These are phyloP conservation scores for Echiichthys vipera DNA, from an alignment of 2,797 vertebrate species.

Conservation along the genomic window DNA sequence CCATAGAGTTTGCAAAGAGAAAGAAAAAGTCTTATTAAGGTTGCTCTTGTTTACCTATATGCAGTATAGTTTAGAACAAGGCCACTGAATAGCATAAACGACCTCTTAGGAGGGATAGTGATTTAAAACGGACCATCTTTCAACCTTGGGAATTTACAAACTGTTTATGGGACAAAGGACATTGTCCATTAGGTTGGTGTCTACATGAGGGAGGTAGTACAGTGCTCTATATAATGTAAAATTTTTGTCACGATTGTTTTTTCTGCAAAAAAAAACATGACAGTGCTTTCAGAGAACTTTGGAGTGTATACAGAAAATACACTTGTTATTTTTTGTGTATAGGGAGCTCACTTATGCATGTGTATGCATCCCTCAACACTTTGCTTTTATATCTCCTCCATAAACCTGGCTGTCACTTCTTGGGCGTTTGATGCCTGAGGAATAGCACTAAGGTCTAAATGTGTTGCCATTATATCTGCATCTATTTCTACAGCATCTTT, in stretches of 20 bases:
- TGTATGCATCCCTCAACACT: neutral
- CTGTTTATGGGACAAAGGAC: slow-evolving; percentile 52
- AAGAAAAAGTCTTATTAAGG: neutral
- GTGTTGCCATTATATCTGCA: slow-evolving; percentile 22
- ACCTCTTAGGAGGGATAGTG: slow-evolving; percentile 34
- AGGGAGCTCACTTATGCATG: neutral
- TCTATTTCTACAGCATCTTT: slow-evolving; percentile 10
- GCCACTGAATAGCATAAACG: slow-evolving; percentile 31
- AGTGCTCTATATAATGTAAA: too few species aligned
- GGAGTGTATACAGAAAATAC: neutral
- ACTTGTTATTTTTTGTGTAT: neutral
- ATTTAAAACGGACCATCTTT: slow-evolving; percentile 54
- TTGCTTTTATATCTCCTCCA: neutral
- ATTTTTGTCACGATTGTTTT: neutral
- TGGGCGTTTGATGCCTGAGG: slow-evolving; percentile 4
- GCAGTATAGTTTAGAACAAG: slow-evolving; percentile 48
- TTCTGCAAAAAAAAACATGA: neutral
- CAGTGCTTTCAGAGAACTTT: neutral
- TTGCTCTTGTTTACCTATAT: slow-evolving; percentile 44
- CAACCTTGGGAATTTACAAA: slow-evolving; percentile 44
- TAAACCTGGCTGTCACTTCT: slow-evolving; percentile 10
- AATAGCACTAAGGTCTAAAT: slow-evolving; percentile 14
- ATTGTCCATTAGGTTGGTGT: slow-evolving; percentile 12
- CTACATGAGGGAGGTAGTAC: neutral
- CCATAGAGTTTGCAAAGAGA: neutral